Conservation (phyloP, 2,888 invertebrate genomes). For the Hirtodrosophila histrioides region DNA sequence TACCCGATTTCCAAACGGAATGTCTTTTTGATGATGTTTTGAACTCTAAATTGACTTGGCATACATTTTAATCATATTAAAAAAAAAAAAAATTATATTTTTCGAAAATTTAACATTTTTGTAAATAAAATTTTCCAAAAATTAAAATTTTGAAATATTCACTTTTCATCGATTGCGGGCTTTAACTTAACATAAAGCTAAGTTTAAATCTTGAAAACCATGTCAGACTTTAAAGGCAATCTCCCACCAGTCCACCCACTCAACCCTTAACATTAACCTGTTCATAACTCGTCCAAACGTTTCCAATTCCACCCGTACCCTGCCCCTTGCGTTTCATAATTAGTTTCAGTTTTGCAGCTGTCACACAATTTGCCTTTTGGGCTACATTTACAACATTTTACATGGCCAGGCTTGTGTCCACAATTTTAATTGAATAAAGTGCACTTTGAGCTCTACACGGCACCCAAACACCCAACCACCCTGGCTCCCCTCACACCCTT, state of each 20-base stretch:
- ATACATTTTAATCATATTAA: too few relatives aligned
- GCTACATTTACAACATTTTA: constrained; percentile 61
- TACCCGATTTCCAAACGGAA: too few relatives aligned
- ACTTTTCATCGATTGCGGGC: too few relatives aligned
- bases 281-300: constrained; percentile 5
- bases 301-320: constrained; percentile 2
- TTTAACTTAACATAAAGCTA: too few relatives aligned
- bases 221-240: constrained; percentile 24
- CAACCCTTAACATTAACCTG: constrained; percentile 43
- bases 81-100: too few relatives aligned
- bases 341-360: constrained; percentile 66
- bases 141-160: too few relatives aligned
- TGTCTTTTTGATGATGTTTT: too few relatives aligned
- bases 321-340: constrained; percentile 46
- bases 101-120: too few relatives aligned
- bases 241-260: background rate
- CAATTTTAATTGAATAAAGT: constrained; percentile 75
- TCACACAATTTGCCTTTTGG: constrained; percentile 68
- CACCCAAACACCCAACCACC: constrained; percentile 15
- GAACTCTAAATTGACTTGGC: too few relatives aligned
- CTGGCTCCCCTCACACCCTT: background rate
- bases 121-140: too few relatives aligned
- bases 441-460: constrained; percentile 62
- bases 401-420: constrained; percentile 37
- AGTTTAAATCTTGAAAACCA: constrained; percentile 44